Conservation (phyloP, 2,888 invertebrate genomes). For the Empis stercorea region DNA sequence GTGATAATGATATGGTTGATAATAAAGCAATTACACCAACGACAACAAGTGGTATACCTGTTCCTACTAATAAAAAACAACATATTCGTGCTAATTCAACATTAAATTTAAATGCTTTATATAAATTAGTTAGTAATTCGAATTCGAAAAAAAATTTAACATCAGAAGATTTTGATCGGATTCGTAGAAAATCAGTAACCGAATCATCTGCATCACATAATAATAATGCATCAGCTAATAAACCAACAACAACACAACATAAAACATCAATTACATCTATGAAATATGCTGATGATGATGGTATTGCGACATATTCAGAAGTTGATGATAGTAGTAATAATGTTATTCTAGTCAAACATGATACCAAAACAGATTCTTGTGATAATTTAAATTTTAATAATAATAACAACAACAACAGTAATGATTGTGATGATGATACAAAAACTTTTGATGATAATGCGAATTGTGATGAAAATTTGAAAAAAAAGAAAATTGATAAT, state of each 20-base stretch:
- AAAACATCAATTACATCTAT: not conserved
- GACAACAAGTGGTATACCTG: slow-evolving; percentile 7
- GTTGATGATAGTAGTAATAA: slow-evolving; percentile 21
- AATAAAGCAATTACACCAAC: slow-evolving; percentile 4
- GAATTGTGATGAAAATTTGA: not conserved
- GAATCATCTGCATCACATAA: slow-evolving; percentile 21
- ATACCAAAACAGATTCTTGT: slow-evolving; percentile 18
- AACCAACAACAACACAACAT: slow-evolving; percentile 13
- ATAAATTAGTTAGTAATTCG: slow-evolving; percentile 23
- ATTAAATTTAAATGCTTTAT: slow-evolving; percentile 27
- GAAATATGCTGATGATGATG: slow-evolving; percentile 17
- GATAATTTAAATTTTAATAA: slow-evolving; percentile 16
- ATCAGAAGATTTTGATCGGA: slow-evolving; percentile 25
- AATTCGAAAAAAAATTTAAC: slow-evolving; percentile 25
- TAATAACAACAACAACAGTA: too few relatives aligned
- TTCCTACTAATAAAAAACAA: slow-evolving; percentile 6
- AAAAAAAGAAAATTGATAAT: not conserved
- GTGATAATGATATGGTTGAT: slow-evolving; percentile 3
- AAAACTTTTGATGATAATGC: not conserved
- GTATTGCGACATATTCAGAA: slow-evolving; percentile 7
- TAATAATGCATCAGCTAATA: slow-evolving; percentile 20
- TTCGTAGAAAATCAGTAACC: slow-evolving; percentile 26
- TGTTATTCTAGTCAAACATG: slow-evolving; percentile 23
- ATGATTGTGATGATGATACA: not conserved
- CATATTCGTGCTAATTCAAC: slow-evolving; percentile 19